phyloP scores from a whole-genome alignment of 2,888 invertebrate genomes.

The Ophonus ardosiacus region DNA sequence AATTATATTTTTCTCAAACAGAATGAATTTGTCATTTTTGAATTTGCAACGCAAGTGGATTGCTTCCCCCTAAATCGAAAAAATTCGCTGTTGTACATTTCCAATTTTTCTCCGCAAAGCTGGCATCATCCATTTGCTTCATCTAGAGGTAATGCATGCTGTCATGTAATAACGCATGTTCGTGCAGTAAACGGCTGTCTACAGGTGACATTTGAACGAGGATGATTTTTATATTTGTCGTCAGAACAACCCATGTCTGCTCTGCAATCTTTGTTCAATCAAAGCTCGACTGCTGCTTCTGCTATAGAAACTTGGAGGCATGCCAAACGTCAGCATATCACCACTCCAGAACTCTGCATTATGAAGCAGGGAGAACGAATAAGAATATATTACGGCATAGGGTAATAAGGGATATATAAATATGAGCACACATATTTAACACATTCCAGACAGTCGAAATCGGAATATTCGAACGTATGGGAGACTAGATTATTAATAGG shows the following conservation, averaged over 20 bases:
- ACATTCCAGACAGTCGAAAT: neutral
- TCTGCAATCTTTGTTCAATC: conserved; percentile 38
- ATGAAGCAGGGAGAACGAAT: neutral
- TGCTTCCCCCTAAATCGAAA: neutral
- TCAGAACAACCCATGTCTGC: neutral
- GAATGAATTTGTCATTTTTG: too few species aligned
- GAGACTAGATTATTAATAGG: too few species aligned
- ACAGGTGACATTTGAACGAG: conserved; percentile 27
- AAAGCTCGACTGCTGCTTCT: conserved; percentile 2
- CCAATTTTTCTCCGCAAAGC: neutral
- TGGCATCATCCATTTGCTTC: conserved; percentile 38
- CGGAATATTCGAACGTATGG: neutral
- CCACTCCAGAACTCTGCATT: neutral
- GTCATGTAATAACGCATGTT: conserved; percentile 36
- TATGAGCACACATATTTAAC: neutral
- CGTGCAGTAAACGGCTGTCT: conserved; percentile 14
- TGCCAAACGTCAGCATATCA: conserved; percentile 36
- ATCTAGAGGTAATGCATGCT: conserved; percentile 15
- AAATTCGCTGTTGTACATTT: neutral
- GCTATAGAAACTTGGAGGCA: neutral
- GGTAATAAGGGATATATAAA: neutral
- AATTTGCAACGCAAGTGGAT: neutral
- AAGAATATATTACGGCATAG: neutral
- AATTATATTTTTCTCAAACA: too few species aligned
- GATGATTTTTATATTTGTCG: conserved; percentile 41